These are phyloP conservation scores for Bembecia ichneumoniformis DNA, from an alignment of 2,888 invertebrate genomes.

Conservation along the genomic window DNA sequence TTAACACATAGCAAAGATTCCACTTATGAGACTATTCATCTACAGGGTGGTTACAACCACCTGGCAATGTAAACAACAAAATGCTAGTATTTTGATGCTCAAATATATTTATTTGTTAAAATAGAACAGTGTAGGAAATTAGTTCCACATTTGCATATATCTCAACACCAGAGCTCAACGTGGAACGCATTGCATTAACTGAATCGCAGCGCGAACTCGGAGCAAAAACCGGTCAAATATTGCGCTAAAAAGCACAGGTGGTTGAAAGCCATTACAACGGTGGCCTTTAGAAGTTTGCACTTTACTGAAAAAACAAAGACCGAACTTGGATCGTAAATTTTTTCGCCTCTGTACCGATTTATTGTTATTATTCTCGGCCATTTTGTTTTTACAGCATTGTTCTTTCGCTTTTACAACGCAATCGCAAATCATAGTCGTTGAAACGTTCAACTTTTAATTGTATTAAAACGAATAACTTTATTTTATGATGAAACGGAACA, in stretches of 20 bases:
- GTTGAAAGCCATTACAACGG: neutral
- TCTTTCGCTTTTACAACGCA: neutral
- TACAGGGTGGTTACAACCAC: too few species aligned
- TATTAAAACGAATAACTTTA: too few species aligned
- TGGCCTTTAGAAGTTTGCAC: neutral
- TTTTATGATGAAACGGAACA: too few species aligned
- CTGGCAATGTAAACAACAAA: too few species aligned
- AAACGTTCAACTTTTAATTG: neutral
- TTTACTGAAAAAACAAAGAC: neutral
- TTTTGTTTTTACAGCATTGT: neutral
- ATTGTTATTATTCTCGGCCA: conserved; percentile 2
- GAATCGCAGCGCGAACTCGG: neutral
- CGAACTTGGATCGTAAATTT: conserved; percentile 9
- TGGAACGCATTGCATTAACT: too few species aligned
- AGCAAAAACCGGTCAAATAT: neutral
- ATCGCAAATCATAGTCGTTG: neutral
- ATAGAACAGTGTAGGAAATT: too few species aligned
- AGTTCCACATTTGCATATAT: too few species aligned
- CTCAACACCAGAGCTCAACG: too few species aligned
- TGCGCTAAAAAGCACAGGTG: neutral
- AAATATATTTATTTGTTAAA: too few species aligned
- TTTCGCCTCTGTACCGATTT: conserved; percentile 6
- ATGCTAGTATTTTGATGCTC: too few species aligned
- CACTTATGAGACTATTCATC: too few species aligned
- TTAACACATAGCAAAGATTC: too few species aligned